Evolutionary conservation across 2,113 vertebrate genomes (phyloP).

Genomic region (Callaeas wilsoni): DNA sequence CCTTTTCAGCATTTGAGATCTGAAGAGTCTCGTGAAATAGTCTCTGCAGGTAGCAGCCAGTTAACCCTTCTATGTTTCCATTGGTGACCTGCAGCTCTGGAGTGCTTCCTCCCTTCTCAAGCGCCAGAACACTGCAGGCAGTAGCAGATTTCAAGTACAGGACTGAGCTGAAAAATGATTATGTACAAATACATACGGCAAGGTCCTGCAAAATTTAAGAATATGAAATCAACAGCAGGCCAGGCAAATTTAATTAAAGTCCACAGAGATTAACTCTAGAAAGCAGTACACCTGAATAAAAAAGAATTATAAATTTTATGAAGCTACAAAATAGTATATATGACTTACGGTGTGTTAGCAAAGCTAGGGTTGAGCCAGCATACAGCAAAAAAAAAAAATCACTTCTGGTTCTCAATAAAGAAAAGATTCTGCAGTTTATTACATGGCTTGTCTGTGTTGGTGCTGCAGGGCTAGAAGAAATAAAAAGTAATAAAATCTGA

Average conservation of each 20-base stretch:
- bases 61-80: neutral
- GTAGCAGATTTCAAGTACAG: neutral
- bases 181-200: neutral
- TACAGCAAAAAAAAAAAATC: neutral
- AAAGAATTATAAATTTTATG: neutral
- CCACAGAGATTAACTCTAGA: neutral
- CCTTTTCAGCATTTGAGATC: neutral
- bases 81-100: neutral
- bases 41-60: neutral
- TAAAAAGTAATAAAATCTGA: slow-evolving; percentile 37
- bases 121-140: neutral
- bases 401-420: neutral
- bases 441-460: neutral
- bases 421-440: slow-evolving; percentile 42
- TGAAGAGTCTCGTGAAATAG: neutral
- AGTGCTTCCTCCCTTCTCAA: neutral
- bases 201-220: neutral
- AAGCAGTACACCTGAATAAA: neutral
- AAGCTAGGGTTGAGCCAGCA: neutral
- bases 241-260: neutral
- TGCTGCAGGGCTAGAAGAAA: slow-evolving; percentile 45
- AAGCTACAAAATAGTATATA: neutral
- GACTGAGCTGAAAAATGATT: neutral
- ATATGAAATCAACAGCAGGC: neutral
- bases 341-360: neutral